Conservation (phyloP, 2,113 vertebrate genomes). For the Corvus moneduloides region DNA sequence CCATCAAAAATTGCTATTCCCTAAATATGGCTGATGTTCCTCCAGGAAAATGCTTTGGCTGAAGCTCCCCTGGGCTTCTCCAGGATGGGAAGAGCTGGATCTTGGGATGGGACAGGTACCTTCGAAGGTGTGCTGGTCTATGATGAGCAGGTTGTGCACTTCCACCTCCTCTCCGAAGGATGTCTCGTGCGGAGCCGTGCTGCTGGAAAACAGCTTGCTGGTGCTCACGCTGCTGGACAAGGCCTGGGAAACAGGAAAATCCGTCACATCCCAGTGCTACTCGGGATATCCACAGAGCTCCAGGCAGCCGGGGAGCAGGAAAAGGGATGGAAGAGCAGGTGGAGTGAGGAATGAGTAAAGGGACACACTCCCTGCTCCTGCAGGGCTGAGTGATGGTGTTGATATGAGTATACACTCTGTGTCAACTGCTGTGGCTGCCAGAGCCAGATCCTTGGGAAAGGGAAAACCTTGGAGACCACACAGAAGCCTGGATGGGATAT, state of each 20-base stretch:
- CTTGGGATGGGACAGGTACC: constrained; percentile 64
- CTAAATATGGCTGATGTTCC: accelerated
- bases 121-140: constrained; percentile 99
- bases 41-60: not conserved
- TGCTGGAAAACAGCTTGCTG: constrained; percentile 98
- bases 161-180: constrained; percentile 98
- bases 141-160: constrained; percentile 96
- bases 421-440: not conserved
- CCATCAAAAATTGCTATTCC: not conserved
- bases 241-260: constrained; percentile 73
- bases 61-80: not conserved
- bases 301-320: not conserved
- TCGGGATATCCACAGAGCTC: accelerated
- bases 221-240: constrained; percentile 96
- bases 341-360: not conserved
- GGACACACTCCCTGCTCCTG: not conserved
- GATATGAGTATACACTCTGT: not conserved
- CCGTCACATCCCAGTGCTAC: accelerated
- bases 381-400: too few relatives aligned
- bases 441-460: not conserved
- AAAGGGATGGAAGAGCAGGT: not conserved
- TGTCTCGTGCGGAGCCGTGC: constrained; percentile 93
- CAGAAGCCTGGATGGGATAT: accelerated
- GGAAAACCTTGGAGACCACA: not conserved
- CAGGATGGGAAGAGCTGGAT: not conserved